Conservation (phyloP, 2,113 vertebrate species). For the Macquaria ambigua region DNA sequence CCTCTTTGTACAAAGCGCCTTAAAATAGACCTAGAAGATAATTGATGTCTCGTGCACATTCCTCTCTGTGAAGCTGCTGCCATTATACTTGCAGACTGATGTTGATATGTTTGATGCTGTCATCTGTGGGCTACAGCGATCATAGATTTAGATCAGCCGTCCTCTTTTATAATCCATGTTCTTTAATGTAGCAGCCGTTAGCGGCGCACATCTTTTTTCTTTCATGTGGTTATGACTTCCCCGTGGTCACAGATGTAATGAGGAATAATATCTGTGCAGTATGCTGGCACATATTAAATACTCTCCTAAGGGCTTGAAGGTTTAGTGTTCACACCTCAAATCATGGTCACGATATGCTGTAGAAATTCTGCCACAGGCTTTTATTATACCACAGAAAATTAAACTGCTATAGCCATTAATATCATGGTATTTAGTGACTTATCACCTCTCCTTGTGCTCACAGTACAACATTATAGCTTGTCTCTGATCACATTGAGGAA, state of each 20-base stretch:
- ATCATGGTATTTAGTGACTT: slow-evolving; percentile 39
- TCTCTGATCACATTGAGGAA: slow-evolving; percentile 8
- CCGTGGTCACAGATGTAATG: slow-evolving; percentile 63
- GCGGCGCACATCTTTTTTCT: background rate
- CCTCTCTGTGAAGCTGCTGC: slow-evolving; percentile 25
- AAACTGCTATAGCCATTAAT: slow-evolving; percentile 33
- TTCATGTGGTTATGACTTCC: slow-evolving; percentile 54
- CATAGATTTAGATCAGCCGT: slow-evolving; percentile 70
- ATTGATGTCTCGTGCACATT: slow-evolving; percentile 33
- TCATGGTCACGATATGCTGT: slow-evolving; percentile 42
- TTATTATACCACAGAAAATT: slow-evolving; percentile 34
- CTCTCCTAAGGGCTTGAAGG: slow-evolving; percentile 44
- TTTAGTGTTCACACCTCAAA: slow-evolving; percentile 64
- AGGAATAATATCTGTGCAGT: slow-evolving; percentile 55
- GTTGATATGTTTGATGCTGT: slow-evolving; percentile 59
- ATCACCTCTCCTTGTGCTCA: slow-evolving; percentile 12
- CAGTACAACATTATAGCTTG: slow-evolving; percentile 1
- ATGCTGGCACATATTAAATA: slow-evolving; percentile 56
- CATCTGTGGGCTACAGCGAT: slow-evolving; percentile 37
- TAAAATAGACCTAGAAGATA: slow-evolving; percentile 55
- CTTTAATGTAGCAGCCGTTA: slow-evolving; percentile 53
- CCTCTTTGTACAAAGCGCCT: slow-evolving; percentile 16
- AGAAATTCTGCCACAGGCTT: slow-evolving; percentile 37
- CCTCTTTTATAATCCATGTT: slow-evolving; percentile 50
- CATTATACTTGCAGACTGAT: slow-evolving; percentile 27